These are phyloP conservation scores for Nomada hirtipes DNA, from an alignment of 2,888 invertebrate genomes.

Conservation along the genomic window DNA sequence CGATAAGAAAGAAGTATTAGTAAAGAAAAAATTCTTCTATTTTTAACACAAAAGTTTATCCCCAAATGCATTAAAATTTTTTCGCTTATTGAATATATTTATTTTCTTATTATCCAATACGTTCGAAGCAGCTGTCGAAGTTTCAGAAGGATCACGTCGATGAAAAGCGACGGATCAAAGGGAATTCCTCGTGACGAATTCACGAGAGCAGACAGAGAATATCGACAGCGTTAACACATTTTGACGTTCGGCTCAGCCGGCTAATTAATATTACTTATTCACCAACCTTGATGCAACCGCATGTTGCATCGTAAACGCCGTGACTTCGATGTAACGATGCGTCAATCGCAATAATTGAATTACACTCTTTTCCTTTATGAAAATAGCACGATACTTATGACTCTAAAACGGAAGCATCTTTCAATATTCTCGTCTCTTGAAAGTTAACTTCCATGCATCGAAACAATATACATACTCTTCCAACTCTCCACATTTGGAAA, in stretches of 20 bases:
- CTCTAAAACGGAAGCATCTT: neutral
- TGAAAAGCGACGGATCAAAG: constrained; percentile 33
- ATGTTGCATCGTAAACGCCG: constrained; percentile 36
- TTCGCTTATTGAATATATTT: neutral
- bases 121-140: neutral
- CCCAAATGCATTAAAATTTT: neutral
- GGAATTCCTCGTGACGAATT: constrained; percentile 31
- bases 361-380: too few species aligned
- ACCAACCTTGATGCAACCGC: constrained; percentile 33
- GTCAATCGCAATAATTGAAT: constrained; percentile 5
- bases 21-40: too few species aligned
- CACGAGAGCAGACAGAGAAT: constrained; percentile 39
- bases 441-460: neutral
- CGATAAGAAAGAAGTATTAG: too few species aligned
- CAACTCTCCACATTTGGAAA: neutral
- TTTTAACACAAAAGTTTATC: too few species aligned
- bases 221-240: constrained; percentile 22
- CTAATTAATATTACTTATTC: constrained; percentile 61
- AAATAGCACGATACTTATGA: too few species aligned
- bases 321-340: constrained; percentile 4
- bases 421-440: neutral
- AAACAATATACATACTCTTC: neutral
- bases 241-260: constrained; percentile 39
- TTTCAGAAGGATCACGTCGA: neutral
- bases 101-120: neutral